Percentiles rank a stretch among this genome's conserved stretches.
Evolutionary conservation across 2,113 vertebrate genomes (phyloP).

Genomic region (Calidris pugnax): DNA sequence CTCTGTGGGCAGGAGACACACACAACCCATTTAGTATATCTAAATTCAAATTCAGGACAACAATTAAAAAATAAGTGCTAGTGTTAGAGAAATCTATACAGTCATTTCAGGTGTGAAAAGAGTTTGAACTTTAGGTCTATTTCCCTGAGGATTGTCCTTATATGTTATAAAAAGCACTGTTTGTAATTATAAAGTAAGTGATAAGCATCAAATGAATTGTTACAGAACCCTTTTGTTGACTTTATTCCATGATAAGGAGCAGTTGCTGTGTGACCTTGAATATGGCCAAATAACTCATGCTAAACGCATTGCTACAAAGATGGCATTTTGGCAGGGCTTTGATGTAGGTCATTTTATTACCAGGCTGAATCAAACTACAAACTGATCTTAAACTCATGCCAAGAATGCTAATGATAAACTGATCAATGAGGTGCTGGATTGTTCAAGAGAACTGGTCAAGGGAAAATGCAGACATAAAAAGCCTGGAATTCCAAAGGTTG

Average conservation of each 20-base stretch:
- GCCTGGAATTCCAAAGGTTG: constrained; percentile 64
- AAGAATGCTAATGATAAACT: constrained; percentile 83
- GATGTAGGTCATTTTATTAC: constrained; percentile 85
- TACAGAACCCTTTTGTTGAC: constrained; percentile 12
- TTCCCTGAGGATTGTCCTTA: constrained; percentile 2
- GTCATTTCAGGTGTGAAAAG: background rate
- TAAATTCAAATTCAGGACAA: background rate
- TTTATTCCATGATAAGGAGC: constrained; percentile 33
- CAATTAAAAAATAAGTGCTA: background rate
- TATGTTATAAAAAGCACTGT: background rate
- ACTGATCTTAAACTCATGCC: constrained; percentile 68
- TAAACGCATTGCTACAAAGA: constrained; percentile 66
- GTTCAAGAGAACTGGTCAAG: constrained; percentile 78
- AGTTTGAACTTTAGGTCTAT: background rate
- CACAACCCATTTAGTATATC: background rate
- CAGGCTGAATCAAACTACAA: constrained; percentile 77
- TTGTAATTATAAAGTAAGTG: constrained; percentile 28
- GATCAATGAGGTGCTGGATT: constrained; percentile 80
- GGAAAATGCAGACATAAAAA: constrained; percentile 75
- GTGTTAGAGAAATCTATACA: background rate
- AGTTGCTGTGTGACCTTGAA: constrained; percentile 56
- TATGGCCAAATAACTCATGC: constrained; percentile 70
- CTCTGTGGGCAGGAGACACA: background rate
- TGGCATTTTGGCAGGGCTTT: constrained; percentile 73
- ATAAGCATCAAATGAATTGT: constrained; percentile 5